Evolutionary conservation across 2,113 vertebrate species (phyloP).

Genomic region (Ptychochromis oligacanthus): DNA sequence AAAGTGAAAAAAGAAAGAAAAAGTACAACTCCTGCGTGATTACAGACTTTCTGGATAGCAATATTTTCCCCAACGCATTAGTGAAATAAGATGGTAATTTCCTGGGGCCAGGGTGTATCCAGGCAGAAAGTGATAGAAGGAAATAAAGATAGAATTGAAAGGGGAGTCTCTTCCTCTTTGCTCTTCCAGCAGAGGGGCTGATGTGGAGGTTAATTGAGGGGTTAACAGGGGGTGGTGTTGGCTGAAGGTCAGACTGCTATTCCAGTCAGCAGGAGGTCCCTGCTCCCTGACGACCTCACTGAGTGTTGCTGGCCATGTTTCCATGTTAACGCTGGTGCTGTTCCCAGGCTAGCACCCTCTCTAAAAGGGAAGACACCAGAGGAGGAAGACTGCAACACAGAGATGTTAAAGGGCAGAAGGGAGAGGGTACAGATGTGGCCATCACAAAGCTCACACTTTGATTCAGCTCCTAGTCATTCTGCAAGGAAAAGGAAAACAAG

Average conservation of each 20-base stretch:
- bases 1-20: slow-evolving; percentile 29
- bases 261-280: slow-evolving; percentile 62
- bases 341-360: slow-evolving; percentile 23
- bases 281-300: slow-evolving; percentile 43
- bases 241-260: slow-evolving; percentile 73
- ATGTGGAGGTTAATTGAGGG: slow-evolving; percentile 76
- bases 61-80: slow-evolving; percentile 75
- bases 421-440: not conserved
- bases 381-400: not conserved
- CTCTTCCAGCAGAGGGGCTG: slow-evolving; percentile 55
- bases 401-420: not conserved
- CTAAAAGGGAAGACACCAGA: slow-evolving; percentile 13
- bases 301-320: slow-evolving; percentile 49
- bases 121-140: slow-evolving; percentile 76
- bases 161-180: slow-evolving; percentile 23
- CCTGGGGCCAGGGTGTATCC: slow-evolving; percentile 64
- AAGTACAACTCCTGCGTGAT: slow-evolving; percentile 70
- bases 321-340: slow-evolving; percentile 31
- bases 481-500: not conserved
- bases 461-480: not conserved
- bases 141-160: slow-evolving; percentile 55
- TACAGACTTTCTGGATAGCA: slow-evolving; percentile 61
- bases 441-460: not conserved
- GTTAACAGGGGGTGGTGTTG: slow-evolving; percentile 75
- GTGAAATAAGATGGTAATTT: slow-evolving; percentile 81